A percentile compares a stretch with the other conserved stretches of the same genome.
Evolutionary conservation across 2,113 vertebrate genomes (phyloP).

Genomic region (Corvus moneduloides): DNA sequence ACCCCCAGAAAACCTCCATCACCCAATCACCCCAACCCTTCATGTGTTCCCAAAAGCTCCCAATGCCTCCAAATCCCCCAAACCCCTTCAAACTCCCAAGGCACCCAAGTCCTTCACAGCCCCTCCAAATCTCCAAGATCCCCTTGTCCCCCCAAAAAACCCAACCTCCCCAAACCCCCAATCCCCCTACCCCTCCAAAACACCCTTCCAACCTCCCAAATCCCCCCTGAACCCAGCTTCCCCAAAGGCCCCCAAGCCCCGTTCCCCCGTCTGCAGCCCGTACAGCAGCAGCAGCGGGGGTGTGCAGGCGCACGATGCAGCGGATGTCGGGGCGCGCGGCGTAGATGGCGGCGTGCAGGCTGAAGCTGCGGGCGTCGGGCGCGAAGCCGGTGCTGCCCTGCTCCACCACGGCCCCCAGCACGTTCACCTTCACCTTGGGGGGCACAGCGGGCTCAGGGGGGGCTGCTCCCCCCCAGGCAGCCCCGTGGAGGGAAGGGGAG

Average conservation of each 20-base stretch:
- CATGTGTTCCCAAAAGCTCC: neutral
- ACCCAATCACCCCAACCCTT: neutral
- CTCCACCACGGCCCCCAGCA: conserved; percentile 92
- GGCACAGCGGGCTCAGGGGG: neutral
- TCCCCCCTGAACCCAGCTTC: neutral
- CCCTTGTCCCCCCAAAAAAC: neutral
- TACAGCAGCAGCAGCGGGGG: conserved; percentile 87
- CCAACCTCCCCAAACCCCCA: neutral
- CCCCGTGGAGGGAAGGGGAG: neutral
- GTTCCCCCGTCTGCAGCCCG: neutral
- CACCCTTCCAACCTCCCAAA: neutral
- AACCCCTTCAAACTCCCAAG: neutral
- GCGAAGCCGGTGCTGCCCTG: conserved; percentile 87
- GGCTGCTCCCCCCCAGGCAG: fast-evolving
- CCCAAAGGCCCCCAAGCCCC: neutral
- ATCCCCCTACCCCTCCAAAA: neutral
- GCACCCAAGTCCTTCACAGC: neutral
- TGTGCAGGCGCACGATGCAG: conserved; percentile 90
- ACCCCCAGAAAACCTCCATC: neutral
- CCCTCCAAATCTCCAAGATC: neutral
- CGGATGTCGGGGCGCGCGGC: conserved; percentile 87
- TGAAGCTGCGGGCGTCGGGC: conserved; percentile 82
- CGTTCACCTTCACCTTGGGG: conserved; percentile 93
- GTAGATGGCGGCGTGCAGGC: conserved; percentile 93
- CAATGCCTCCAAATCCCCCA: neutral